Evolutionary conservation across 1,140 invertebrate species (phyloP), one percentile per base, ranked within the genome.

Genomic region (Brachionus sp.): DNA sequence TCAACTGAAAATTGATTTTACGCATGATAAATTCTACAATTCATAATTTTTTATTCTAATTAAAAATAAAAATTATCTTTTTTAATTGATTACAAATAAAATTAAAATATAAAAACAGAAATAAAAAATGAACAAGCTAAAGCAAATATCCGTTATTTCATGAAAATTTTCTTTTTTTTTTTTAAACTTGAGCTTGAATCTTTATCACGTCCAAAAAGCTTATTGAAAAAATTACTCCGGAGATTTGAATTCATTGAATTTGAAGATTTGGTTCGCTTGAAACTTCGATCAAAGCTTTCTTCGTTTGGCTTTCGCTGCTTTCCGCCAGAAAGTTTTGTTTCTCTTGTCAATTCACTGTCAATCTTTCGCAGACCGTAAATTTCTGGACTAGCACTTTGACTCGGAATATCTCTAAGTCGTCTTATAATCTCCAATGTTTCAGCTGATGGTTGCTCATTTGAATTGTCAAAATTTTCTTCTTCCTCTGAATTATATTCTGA

Each of bases 271-370:
- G 66, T 70, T 70, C 66, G 10, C n/a, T 70, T 70, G 29, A 37
- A 37, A 37, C n/a, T 37, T 42, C 19, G 10, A 19, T 70, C 64
- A 39, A 70, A 39, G 39, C 33, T 70, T 39, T 70, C 66, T 70
- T 70, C 66, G 39, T 70, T 70, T 35, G 66, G 66, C n/a, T 70
- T 70, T 39, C 66, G 35, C 16, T 70, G 66, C 37, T 70, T 70
- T 16, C 66, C 66, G 9, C 66, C 66, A 16, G 66, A 70, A n/a
- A 70, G n/a, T 70, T 70, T 70, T 10, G 33, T 70, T 70, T 70
- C 66, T 12, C 66, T 35, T 1, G 66, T 70, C 37, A 70, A 10
- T 16, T 70, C 66, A 39, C 33, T 39, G n/a, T 39, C 19, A 9
- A 70, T 42, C 5, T 3, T 35, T 19, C 13, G 35, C 35, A 39